Conservation (phyloP, 2,113 vertebrate genomes). For the Circaetus cinerascens region DNA sequence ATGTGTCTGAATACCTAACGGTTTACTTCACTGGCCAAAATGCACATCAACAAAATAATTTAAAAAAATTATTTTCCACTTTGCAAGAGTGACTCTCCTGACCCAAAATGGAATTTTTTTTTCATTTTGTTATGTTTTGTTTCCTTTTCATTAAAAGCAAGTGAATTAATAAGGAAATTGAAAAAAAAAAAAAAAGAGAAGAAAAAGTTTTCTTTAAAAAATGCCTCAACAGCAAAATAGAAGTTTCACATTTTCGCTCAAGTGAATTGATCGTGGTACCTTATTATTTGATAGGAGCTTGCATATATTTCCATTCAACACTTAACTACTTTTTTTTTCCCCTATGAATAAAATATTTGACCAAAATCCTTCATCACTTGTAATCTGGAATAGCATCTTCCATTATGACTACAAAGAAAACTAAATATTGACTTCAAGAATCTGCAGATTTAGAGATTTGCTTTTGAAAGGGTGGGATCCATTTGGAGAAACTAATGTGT, state of each 20-base stretch:
- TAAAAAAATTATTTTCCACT: not conserved
- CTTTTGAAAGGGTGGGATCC: not conserved
- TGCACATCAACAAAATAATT: not conserved
- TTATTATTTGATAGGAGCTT: conserved; percentile 16
- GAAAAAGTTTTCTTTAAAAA: conserved; percentile 6
- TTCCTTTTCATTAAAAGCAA: not conserved
- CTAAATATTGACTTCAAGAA: not conserved
- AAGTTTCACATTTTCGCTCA: not conserved
- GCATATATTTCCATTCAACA: not conserved
- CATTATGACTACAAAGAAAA: not conserved
- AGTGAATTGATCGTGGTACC: not conserved
- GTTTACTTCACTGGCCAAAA: not conserved
- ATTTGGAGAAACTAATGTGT: not conserved
- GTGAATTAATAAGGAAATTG: not conserved
- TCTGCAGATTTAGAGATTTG: not conserved
- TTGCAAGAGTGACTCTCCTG: not conserved
- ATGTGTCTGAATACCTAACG: not conserved
- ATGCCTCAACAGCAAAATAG: not conserved
- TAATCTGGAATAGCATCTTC: not conserved
- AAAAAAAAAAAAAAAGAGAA: not conserved
- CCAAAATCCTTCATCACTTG: not conserved
- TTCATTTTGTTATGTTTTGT: not conserved
- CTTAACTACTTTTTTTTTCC: not conserved
- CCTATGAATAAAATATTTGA: not conserved
- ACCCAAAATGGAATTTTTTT: not conserved